Conservation (phyloP, 1,140 invertebrate species). For the Copidosoma floridanum region DNA sequence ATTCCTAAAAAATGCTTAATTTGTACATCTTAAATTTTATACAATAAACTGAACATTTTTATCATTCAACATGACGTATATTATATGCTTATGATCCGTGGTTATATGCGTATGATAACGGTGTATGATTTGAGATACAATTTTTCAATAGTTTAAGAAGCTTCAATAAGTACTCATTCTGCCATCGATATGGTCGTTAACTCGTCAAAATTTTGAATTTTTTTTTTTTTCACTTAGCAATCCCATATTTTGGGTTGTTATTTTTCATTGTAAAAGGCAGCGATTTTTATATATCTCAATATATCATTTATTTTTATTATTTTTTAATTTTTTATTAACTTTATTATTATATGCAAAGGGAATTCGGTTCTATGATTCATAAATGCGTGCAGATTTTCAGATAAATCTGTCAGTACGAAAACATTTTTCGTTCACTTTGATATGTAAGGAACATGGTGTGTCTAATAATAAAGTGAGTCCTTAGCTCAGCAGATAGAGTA, state of each 20-base stretch:
- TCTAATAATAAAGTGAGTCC: no score
- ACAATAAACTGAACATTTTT: constrained; percentile 6
- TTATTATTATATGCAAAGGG: no score
- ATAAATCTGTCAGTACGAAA: constrained; percentile 19
- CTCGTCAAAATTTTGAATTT: constrained; percentile 5
- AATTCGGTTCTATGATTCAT: constrained; percentile 10
- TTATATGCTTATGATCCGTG: neutral
- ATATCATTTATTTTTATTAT: constrained; percentile 32
- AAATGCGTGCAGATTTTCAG: neutral
- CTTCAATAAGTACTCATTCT: no score
- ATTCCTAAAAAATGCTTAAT: constrained; percentile 5
- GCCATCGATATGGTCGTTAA: neutral
- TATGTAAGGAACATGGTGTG: no score
- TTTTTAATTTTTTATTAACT: no score
- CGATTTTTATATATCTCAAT: constrained; percentile 39
- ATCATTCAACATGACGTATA: neutral
- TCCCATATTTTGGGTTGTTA: neutral
- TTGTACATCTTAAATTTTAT: constrained; percentile 7
- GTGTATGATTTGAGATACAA: no score
- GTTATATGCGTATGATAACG: no score
- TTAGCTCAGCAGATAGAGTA: no score
- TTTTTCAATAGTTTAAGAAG: no score
- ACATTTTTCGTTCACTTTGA: neutral
- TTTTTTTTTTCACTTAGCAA: no score
- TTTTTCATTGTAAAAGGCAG: constrained; percentile 40